Evolutionary conservation across 2,888 invertebrate species (phyloP).

Genomic region (Rhamnusium bicolor): DNA sequence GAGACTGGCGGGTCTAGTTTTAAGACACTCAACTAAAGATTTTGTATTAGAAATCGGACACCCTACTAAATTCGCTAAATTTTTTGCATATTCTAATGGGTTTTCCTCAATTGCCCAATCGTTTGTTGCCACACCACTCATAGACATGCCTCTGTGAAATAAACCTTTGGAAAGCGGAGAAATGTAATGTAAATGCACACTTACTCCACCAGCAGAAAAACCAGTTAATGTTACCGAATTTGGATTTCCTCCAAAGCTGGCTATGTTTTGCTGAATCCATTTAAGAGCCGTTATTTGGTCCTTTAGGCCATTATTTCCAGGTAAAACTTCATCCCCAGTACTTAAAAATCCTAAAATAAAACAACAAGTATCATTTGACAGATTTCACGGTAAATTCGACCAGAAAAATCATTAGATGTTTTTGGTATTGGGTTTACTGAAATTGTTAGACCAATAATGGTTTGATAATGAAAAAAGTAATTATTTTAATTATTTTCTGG

Average conservation of each 20-base stretch:
- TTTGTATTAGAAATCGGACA: constrained; percentile 74
- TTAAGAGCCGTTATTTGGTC: constrained; percentile 65
- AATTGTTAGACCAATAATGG: too few species aligned
- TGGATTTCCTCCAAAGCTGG: constrained; percentile 66
- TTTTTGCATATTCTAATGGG: constrained; percentile 75
- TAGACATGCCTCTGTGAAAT: constrained; percentile 78
- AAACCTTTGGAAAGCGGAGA: constrained; percentile 64
- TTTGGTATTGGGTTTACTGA: too few species aligned
- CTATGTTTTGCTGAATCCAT: constrained; percentile 67
- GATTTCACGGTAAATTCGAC: too few species aligned
- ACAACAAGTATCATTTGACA: background rate
- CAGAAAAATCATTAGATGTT: too few species aligned
- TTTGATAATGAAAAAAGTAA: too few species aligned
- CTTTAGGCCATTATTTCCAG: constrained; percentile 67
- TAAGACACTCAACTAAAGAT: constrained; percentile 75
- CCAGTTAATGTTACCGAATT: constrained; percentile 65
- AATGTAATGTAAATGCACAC: constrained; percentile 66
- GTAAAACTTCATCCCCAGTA: constrained; percentile 63
- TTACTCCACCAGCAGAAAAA: constrained; percentile 65
- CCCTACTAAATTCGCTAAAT: constrained; percentile 76
- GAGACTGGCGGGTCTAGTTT: constrained; percentile 75
- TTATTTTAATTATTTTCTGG: too few species aligned
- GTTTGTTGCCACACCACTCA: constrained; percentile 80
- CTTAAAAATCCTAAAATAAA: constrained; percentile 64
- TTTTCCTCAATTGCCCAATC: constrained; percentile 75